phyloP scores from a whole-genome alignment of 1,140 invertebrate genomes.

The Rhynchophorus ferrugineus region DNA sequence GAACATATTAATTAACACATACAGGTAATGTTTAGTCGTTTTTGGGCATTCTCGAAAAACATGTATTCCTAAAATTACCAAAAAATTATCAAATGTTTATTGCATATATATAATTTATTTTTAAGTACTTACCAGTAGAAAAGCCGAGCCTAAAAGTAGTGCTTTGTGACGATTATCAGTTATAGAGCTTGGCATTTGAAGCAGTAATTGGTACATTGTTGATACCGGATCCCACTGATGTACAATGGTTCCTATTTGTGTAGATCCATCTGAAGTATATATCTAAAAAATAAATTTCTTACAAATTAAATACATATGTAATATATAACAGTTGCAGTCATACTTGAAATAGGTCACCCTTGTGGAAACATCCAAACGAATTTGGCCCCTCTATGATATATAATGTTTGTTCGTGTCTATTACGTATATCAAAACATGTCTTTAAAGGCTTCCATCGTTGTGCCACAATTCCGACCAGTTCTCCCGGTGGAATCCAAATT shows the following conservation, averaged over 20 bases:
- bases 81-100: neutral
- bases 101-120: too few relatives aligned
- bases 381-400: conserved; percentile 48
- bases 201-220: conserved; percentile 45
- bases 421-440: conserved; percentile 45
- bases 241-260: conserved; percentile 47
- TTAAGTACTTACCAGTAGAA: conserved; percentile 49
- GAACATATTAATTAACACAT: conserved; percentile 23
- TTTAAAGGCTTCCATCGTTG: conserved; percentile 46
- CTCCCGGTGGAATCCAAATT: conserved; percentile 47
- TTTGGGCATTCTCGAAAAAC: conserved; percentile 32
- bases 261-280: conserved; percentile 43
- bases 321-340: neutral
- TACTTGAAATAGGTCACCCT: conserved; percentile 45
- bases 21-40: conserved; percentile 19
- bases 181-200: conserved; percentile 44
- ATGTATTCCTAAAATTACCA: conserved; percentile 35
- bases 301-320: conserved; percentile 1
- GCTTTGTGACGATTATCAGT: conserved; percentile 49
- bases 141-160: conserved; percentile 47
- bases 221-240: conserved; percentile 50
- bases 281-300: conserved; percentile 32
- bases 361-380: conserved; percentile 37
- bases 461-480: conserved; percentile 47
- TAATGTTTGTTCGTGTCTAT: conserved; percentile 43